These are phyloP conservation scores for Ctenicera cuprea DNA, from an alignment of 2,888 invertebrate genomes.

Conservation along the genomic window DNA sequence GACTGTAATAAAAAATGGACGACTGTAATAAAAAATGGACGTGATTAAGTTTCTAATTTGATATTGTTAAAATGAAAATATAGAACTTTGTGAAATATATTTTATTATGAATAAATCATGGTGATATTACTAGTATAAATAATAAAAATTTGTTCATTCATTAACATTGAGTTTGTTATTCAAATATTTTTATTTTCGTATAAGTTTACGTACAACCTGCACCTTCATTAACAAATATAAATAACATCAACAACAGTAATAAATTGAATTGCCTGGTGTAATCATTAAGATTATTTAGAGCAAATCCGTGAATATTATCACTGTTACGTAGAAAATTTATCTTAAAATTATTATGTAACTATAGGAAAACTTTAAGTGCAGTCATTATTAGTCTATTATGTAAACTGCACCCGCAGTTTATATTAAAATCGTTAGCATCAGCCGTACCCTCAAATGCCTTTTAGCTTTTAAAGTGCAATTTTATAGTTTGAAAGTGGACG, in stretches of 20 bases:
- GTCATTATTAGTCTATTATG: conserved; percentile 38
- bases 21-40: no score
- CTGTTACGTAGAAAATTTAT: conserved; percentile 62
- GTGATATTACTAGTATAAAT: not conserved
- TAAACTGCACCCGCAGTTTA: conserved; percentile 21
- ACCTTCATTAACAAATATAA: conserved; percentile 81
- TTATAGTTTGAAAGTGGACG: not conserved
- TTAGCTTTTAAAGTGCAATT: conserved; percentile 27
- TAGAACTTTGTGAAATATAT: conserved; percentile 22
- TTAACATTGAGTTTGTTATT: conserved; percentile 52
- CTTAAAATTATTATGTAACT: conserved; percentile 61
- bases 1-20: no score
- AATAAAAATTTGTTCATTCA: conserved; percentile 12
- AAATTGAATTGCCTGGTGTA: conserved; percentile 58
- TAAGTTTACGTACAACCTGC: conserved; percentile 81
- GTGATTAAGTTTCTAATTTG: not conserved
- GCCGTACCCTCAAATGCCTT: conserved; percentile 26
- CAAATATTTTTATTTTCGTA: conserved; percentile 62
- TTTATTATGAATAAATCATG: conserved; percentile 31
- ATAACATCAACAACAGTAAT: conserved; percentile 83
- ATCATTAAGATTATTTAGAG: conserved; percentile 59
- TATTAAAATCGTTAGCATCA: not conserved
- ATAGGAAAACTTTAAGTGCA: conserved; percentile 62
- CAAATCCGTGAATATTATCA: conserved; percentile 60
- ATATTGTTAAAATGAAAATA: conserved; percentile 14